Evolutionary conservation across 2,888 invertebrate genomes (phyloP).

Genomic region (Euproctis similis): DNA sequence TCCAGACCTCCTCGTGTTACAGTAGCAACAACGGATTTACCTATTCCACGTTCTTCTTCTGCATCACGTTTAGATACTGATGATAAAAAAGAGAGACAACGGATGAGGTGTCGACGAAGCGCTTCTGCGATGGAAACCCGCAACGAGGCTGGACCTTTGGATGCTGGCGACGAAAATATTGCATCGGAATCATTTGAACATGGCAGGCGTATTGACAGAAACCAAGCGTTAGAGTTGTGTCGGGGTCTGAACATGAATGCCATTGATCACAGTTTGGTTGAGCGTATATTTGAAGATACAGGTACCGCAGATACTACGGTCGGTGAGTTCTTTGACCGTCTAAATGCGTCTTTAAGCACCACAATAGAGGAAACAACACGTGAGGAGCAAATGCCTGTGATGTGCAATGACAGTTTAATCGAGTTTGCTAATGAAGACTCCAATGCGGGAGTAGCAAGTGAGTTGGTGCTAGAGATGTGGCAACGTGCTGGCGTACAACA

Average conservation of each 20-base stretch:
- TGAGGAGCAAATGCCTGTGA: slow-evolving; percentile 10
- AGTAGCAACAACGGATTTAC: slow-evolving; percentile 21
- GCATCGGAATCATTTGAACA: slow-evolving; percentile 37
- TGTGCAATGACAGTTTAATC: slow-evolving; percentile 1
- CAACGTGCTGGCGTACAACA: slow-evolving; percentile 81
- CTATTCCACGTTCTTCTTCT: slow-evolving; percentile 44
- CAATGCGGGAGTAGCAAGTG: slow-evolving; percentile 44
- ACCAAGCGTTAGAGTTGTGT: slow-evolving; percentile 53
- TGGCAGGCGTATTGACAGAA: slow-evolving; percentile 46
- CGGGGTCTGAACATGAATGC: slow-evolving; percentile 52
- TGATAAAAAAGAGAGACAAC: slow-evolving; percentile 29
- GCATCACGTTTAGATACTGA: slow-evolving; percentile 48
- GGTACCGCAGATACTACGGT: slow-evolving; percentile 47
- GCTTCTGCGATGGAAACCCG: slow-evolving; percentile 49
- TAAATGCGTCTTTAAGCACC: slow-evolving; percentile 48
- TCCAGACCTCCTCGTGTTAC: slow-evolving; percentile 75
- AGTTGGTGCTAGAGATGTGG: slow-evolving; percentile 82
- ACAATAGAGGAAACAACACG: slow-evolving; percentile 37
- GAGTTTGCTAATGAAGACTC: slow-evolving; percentile 25
- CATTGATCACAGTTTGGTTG: slow-evolving; percentile 46
- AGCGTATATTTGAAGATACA: slow-evolving; percentile 47
- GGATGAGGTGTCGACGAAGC: slow-evolving; percentile 43
- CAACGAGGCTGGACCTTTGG: slow-evolving; percentile 21
- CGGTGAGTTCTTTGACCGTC: slow-evolving; percentile 60
- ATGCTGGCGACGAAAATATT: slow-evolving; percentile 8